A percentile compares a stretch with the other conserved stretches of the same genome.
These are phyloP conservation scores for Mesochorus sp. DNA, from an alignment of 2,888 invertebrate genomes.

Conservation along the genomic window DNA sequence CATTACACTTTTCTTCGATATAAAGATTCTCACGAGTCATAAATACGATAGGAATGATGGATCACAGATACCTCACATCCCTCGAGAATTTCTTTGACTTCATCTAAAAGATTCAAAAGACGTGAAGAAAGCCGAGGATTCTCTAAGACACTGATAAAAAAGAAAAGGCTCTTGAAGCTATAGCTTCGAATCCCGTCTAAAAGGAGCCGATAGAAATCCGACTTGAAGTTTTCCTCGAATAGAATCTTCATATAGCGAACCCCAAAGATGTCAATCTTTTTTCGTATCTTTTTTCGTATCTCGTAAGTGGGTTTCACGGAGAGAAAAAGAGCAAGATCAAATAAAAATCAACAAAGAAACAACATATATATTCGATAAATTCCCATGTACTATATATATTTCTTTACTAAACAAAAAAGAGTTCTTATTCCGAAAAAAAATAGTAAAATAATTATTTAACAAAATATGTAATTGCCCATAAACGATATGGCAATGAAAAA, in stretches of 20 bases:
- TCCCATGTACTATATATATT: no score
- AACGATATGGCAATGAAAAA: no score
- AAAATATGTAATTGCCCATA: no score
- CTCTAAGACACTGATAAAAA: background rate
- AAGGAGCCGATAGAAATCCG: slow-evolving; percentile 6
- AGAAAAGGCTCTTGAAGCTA: background rate
- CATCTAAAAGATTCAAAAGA: background rate
- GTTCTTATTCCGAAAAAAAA: no score
- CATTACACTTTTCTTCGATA: no score
- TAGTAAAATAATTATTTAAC: no score
- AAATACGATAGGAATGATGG: no score
- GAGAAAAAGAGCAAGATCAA: background rate
- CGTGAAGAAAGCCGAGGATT: background rate
- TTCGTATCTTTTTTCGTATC: background rate
- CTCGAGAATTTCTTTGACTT: background rate
- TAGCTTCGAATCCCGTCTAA: background rate
- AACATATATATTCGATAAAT: no score
- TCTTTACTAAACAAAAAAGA: no score
- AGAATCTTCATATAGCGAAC: background rate
- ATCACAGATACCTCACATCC: background rate
- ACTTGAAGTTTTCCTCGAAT: slow-evolving; percentile 15
- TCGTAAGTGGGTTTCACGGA: background rate
- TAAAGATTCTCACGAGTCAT: no score
- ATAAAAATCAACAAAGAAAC: background rate
- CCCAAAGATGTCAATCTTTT: background rate